These are phyloP conservation scores for Chroicocephalus ridibundus DNA, from an alignment of 2,113 vertebrate genomes.

Conservation along the genomic window DNA sequence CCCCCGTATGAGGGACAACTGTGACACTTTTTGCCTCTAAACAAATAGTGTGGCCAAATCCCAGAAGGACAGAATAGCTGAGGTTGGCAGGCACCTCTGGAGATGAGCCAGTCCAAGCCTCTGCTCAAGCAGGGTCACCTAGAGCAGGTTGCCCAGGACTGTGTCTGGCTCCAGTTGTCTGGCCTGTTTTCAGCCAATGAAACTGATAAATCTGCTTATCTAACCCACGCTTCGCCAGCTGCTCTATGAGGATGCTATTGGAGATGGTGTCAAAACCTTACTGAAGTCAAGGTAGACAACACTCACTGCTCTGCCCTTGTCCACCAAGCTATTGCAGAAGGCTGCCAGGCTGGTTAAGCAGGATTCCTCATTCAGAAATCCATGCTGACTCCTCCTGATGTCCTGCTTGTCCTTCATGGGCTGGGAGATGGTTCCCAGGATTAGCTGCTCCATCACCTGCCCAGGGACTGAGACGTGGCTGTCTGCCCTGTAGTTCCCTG, in stretches of 20 bases:
- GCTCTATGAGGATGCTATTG: neutral
- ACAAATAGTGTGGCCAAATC: neutral
- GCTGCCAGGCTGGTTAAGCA: neutral
- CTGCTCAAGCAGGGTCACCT: neutral
- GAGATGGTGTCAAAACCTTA: neutral
- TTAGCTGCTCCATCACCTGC: neutral
- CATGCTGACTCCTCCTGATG: neutral
- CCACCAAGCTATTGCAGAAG: neutral
- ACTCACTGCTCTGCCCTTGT: neutral
- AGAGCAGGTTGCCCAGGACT: neutral
- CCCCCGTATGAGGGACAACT: too few species aligned
- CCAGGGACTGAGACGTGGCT: neutral
- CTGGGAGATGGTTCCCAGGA: neutral
- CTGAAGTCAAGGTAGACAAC: neutral
- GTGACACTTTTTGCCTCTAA: neutral
- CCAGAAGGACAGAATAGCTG: neutral
- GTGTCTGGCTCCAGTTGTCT: neutral
- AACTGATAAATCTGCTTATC: neutral
- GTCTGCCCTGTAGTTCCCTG: neutral
- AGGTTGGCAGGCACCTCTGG: neutral
- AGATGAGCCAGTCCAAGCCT: neutral
- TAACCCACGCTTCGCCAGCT: neutral
- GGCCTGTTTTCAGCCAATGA: neutral
- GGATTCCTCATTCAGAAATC: neutral
- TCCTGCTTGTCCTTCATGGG: neutral